Percentiles rank a stretch among this genome's conserved stretches.
Evolutionary conservation across 2,888 invertebrate species (phyloP).

Genomic region (Chalcis sispes): DNA sequence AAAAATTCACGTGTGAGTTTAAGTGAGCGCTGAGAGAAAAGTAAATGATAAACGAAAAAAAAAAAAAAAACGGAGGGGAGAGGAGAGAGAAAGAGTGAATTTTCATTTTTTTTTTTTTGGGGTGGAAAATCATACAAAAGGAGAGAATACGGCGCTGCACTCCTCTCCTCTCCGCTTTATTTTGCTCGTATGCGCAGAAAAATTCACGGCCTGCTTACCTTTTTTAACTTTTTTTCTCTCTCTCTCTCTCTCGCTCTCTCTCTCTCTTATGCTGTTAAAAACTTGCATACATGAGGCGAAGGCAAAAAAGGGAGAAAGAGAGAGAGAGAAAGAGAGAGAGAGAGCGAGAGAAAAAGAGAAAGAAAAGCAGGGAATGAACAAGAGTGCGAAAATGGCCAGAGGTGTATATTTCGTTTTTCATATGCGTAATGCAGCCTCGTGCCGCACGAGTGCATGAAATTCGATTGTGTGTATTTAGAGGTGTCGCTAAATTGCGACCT

Average conservation of each 20-base stretch:
- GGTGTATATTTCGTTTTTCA: slow-evolving; percentile 23
- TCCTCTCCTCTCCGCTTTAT: slow-evolving; percentile 2
- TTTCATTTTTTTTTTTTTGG: slow-evolving; percentile 30
- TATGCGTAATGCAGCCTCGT: no score
- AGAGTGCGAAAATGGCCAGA: slow-evolving; percentile 8
- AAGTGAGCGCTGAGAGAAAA: slow-evolving; percentile 27
- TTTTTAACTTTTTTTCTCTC: not conserved
- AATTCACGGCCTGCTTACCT: slow-evolving; percentile 29
- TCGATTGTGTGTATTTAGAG: slow-evolving; percentile 18
- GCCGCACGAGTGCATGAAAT: no score
- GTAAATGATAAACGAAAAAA: slow-evolving; percentile 47
- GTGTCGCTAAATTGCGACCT: slow-evolving; percentile 23
- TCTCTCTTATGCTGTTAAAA: slow-evolving; percentile 9
- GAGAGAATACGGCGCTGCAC: not conserved
- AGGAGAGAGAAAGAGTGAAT: slow-evolving; percentile 15
- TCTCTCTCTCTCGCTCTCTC: slow-evolving; percentile 14
- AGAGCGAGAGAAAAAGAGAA: slow-evolving; percentile 3
- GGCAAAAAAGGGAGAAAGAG: not conserved
- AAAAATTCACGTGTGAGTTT: slow-evolving; percentile 37
- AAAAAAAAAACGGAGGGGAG: not conserved
- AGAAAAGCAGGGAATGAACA: not conserved
- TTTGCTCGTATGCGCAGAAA: slow-evolving; percentile 25
- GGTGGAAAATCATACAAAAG: slow-evolving; percentile 52
- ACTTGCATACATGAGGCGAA: slow-evolving; percentile 19
- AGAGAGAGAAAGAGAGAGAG: slow-evolving; percentile 15